These are phyloP conservation scores for Aptenodytes forsteri DNA, from an alignment of 2,113 vertebrate genomes.

Conservation along the genomic window DNA sequence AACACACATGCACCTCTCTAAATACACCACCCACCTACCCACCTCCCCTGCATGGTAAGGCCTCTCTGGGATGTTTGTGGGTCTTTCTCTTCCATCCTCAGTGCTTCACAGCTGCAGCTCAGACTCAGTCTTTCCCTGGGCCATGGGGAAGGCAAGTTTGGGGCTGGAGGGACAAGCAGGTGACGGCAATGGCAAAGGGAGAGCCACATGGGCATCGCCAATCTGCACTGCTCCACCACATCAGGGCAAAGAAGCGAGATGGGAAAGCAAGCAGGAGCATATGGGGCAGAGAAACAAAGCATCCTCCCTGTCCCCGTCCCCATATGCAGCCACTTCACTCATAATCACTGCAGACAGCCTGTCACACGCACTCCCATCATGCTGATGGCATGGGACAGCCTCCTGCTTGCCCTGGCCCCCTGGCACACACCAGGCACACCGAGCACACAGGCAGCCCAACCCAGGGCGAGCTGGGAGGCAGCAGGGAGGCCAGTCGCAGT, in stretches of 20 bases:
- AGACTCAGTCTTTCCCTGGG: background rate
- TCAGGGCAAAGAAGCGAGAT: background rate
- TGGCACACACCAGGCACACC: rapidly evolving
- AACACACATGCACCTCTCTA: rapidly evolving
- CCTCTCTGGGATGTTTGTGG: background rate
- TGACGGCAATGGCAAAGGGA: background rate
- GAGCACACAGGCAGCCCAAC: background rate
- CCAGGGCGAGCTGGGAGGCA: background rate
- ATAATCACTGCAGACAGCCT: background rate
- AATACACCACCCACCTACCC: background rate
- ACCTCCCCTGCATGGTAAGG: rapidly evolving
- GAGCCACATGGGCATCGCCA: rapidly evolving
- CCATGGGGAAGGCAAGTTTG: background rate
- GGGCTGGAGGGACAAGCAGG: background rate
- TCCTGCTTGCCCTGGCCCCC: background rate
- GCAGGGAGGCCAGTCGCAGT: background rate
- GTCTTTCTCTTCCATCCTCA: background rate
- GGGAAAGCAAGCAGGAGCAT: background rate
- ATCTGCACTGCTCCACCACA: background rate
- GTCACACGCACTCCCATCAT: background rate
- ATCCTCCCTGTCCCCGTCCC: background rate
- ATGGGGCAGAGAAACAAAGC: background rate
- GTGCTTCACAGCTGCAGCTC: background rate
- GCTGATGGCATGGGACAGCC: background rate
- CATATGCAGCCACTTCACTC: background rate